phyloP scores from a whole-genome alignment of 2,888 invertebrate genomes.

The Macaria liturata region DNA sequence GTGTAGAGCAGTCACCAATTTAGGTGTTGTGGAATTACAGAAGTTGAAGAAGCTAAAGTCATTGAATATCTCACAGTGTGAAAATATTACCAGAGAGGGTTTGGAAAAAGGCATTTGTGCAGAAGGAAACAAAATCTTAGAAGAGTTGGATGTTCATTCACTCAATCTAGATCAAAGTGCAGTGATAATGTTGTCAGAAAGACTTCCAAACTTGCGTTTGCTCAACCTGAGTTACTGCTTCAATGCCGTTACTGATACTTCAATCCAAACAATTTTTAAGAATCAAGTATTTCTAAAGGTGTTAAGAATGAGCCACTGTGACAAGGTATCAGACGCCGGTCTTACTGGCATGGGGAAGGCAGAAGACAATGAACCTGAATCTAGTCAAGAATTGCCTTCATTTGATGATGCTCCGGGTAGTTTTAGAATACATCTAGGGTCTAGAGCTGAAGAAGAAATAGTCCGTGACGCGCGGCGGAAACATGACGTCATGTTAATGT shows the following conservation, averaged over 20 bases:
- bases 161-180: conserved; percentile 85
- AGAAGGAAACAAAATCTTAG: conserved; percentile 70
- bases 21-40: conserved; percentile 80
- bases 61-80: conserved; percentile 87
- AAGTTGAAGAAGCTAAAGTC: conserved; percentile 80
- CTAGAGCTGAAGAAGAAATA: conserved; percentile 87
- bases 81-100: conserved; percentile 84
- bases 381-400: conserved; percentile 55
- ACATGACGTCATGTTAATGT: conserved; percentile 84
- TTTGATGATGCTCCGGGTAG: conserved; percentile 50
- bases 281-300: conserved; percentile 83
- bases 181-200: conserved; percentile 83
- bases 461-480: conserved; percentile 86
- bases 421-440: conserved; percentile 83
- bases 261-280: conserved; percentile 86
- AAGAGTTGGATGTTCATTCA: conserved; percentile 82
- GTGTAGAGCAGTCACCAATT: conserved; percentile 86
- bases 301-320: conserved; percentile 86
- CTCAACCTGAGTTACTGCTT: conserved; percentile 88
- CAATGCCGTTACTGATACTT: conserved; percentile 87
- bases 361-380: conserved; percentile 45
- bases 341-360: conserved; percentile 86
- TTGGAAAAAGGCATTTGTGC: conserved; percentile 84
- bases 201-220: conserved; percentile 80
- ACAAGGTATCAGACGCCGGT: conserved; percentile 87